Conservation (phyloP, 2,888 invertebrate genomes). For the Baccha elongata region DNA sequence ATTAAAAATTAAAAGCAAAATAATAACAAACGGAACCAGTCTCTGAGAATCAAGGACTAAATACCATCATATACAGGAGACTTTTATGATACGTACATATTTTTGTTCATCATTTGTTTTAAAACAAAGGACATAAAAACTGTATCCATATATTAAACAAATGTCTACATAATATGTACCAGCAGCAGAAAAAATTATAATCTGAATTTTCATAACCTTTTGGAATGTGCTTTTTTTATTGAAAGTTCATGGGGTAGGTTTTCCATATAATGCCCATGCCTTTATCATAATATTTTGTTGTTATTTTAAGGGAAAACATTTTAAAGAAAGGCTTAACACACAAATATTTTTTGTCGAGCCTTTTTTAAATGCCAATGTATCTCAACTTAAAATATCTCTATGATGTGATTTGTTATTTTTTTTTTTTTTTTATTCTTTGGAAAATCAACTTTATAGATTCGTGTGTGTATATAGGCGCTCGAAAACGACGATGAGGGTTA, state of each 20-base stretch:
- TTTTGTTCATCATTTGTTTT: too few relatives aligned
- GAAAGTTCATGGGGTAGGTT: neutral
- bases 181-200: too few relatives aligned
- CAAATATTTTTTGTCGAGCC: neutral
- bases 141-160: too few relatives aligned
- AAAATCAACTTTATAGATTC: constrained; percentile 38
- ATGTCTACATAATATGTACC: too few relatives aligned
- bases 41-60: too few relatives aligned
- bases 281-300: neutral
- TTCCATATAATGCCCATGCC: neutral
- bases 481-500: constrained; percentile 25
- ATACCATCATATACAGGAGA: too few relatives aligned
- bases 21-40: too few relatives aligned
- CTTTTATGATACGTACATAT: too few relatives aligned
- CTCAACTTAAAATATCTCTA: constrained; percentile 23
- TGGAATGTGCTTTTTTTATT: neutral
- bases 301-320: constrained; percentile 19
- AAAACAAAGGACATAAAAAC: too few relatives aligned
- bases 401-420: constrained; percentile 42
- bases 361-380: neutral
- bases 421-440: constrained; percentile 7
- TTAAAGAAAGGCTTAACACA: neutral
- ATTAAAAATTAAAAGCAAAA: too few relatives aligned
- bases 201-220: too few relatives aligned
- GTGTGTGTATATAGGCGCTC: constrained; percentile 23